These are phyloP conservation scores for Caenorhabditis sinica DNA, from an alignment of 2,888 invertebrate genomes.

Conservation along the genomic window DNA sequence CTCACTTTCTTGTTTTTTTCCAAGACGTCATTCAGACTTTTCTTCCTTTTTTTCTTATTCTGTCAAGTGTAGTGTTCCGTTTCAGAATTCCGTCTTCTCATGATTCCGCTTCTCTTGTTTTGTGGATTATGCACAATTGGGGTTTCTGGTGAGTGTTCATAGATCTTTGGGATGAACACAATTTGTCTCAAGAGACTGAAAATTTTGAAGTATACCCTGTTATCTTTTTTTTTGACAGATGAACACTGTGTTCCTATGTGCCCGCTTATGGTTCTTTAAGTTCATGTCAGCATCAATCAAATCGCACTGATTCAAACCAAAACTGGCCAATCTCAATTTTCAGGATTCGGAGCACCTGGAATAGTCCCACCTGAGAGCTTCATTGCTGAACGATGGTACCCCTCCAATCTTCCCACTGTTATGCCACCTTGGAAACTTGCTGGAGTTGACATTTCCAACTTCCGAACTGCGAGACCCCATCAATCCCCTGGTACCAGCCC, in stretches of 20 bases:
- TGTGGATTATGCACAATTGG: neutral
- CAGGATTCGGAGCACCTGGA: slow-evolving; percentile 70
- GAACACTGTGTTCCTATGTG: too few relatives aligned
- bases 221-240: too few relatives aligned
- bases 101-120: slow-evolving; percentile 35
- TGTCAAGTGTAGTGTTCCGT: slow-evolving; percentile 4
- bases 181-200: neutral
- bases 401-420: slow-evolving; percentile 71
- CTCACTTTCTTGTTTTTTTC: slow-evolving; percentile 36
- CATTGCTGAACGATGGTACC: slow-evolving; percentile 72
- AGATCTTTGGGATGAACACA: neutral
- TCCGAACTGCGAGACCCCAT: slow-evolving; percentile 66
- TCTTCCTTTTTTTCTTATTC: neutral
- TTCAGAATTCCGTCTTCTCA: slow-evolving; percentile 42
- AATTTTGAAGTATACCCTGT: too few relatives aligned
- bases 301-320: neutral
- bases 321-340: slow-evolving; percentile 9
- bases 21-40: slow-evolving; percentile 14
- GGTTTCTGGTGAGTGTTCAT: slow-evolving; percentile 3
- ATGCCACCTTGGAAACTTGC: slow-evolving; percentile 72
- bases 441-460: slow-evolving; percentile 65
- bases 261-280: too few relatives aligned
- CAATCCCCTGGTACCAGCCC: slow-evolving; percentile 48
- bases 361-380: slow-evolving; percentile 68
- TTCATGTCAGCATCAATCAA: too few relatives aligned